These are phyloP conservation scores for Palythoa heliodiscus DNA, from an alignment of 92 coral and sea anemone species.

Conservation along the genomic window DNA sequence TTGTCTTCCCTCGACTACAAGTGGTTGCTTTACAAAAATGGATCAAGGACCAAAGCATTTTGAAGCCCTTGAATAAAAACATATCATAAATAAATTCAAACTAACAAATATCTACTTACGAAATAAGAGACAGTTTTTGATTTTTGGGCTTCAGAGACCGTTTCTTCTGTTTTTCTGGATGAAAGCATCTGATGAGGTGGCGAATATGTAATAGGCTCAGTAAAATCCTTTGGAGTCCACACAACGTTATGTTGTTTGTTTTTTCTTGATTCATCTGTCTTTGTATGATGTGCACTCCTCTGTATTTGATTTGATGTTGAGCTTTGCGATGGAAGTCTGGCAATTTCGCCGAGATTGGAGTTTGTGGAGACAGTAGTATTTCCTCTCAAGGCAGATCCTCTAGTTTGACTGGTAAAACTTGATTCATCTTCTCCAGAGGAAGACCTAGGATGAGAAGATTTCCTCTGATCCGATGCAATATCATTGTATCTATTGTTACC, in stretches of 20 bases:
- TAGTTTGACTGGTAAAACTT: neutral
- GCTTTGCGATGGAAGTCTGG: neutral
- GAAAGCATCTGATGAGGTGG: neutral
- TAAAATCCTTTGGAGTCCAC: neutral
- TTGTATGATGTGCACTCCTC: neutral
- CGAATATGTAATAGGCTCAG: neutral
- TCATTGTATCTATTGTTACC: neutral
- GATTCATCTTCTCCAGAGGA: neutral
- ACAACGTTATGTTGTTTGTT: neutral
- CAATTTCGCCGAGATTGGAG: neutral
- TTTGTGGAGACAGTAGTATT: neutral
- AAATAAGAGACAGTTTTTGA: neutral
- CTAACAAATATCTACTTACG: neutral
- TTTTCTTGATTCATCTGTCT: neutral
- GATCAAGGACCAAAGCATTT: neutral
- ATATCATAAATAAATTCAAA: neutral
- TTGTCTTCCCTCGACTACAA: no score
- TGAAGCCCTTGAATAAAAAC: neutral
- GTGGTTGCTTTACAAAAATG: neutral
- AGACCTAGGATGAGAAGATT: neutral
- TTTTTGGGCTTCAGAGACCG: neutral
- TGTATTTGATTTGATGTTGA: neutral
- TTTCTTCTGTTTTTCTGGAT: neutral
- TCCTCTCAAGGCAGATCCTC: neutral
- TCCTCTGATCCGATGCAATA: neutral